Base-by-base conservation (phyloP, 2,888 invertebrate genomes). In the Achlya flavicornis region DNA sequence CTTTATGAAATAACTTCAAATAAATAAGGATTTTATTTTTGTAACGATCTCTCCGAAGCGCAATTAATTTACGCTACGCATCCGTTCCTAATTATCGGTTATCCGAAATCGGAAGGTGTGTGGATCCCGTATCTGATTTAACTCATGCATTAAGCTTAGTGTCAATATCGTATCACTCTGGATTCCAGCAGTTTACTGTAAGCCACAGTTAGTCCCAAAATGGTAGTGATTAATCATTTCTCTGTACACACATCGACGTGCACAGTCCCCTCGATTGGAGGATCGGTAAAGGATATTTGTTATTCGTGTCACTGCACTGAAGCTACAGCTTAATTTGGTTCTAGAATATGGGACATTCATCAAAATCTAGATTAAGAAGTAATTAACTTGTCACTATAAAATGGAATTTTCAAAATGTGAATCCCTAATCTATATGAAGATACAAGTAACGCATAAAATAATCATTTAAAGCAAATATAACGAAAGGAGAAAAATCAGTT, bases 211-310 rank as follows among this genome's bases (percentile, higher is more conserved):
- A 19, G 4, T 7, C 53, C 19, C 48, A 35, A 58, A 59, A 58
- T 38, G 61, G 60, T 4, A 19, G 62, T 62, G 48, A 64, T 64
- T 64, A 64, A 64, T 64, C 64, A 64, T 64, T 60, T 46, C n/a
- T 62, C 38, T 64, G 64, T 64, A 64, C 62, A 64, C 64, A 64
- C 62, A 60, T 48, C 59, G 60, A 59, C 35, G 33, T 16, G 46
- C 26, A 19, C 35, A 53, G 19, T 53, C 10, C 53, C 19, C 19
- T 19, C 19, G 53, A 53, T 53, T 53, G 8, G 53, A n/a, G 53
- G 16, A 6, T 53, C 19, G 19, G 53, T 61, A 46, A 32, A 43
- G 43, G 46, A 48, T 46, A 33, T 53, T 43, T 58, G 43, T 32
- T n/a, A 43, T 61, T 41, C 43, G 43, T 43, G 43, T 11, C 38